Percentiles rank a stretch among this genome's conserved stretches.
These are phyloP conservation scores for Telmatochromis sp. DNA, from an alignment of 2,113 vertebrate genomes.

Conservation along the genomic window DNA sequence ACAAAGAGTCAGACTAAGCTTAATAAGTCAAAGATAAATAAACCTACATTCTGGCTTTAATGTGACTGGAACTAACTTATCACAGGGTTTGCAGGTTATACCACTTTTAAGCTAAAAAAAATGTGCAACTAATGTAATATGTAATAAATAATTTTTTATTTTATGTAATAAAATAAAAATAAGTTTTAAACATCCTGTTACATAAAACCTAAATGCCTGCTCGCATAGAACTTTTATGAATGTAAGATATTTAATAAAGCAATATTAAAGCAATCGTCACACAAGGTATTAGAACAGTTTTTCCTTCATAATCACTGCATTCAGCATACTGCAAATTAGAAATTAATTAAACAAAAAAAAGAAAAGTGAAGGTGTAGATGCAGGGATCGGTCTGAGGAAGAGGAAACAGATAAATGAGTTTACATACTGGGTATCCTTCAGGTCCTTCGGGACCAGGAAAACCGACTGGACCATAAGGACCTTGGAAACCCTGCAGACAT, in stretches of 20 bases:
- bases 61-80: neutral
- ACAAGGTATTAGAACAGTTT: neutral
- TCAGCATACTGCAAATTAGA: neutral
- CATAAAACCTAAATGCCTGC: neutral
- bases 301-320: neutral
- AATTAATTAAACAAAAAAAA: neutral
- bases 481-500: conserved; percentile 73
- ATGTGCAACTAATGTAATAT: neutral
- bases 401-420: neutral
- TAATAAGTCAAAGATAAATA: neutral
- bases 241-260: neutral
- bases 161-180: too few species aligned
- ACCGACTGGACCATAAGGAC: conserved; percentile 73
- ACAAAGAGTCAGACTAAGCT: neutral
- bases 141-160: too few species aligned
- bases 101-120: neutral
- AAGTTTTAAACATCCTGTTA: neutral
- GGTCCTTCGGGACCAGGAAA: conserved; percentile 69
- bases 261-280: neutral
- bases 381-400: neutral
- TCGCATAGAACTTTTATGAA: neutral
- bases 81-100: neutral
- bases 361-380: neutral
- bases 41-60: neutral
- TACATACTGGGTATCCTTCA: conserved; percentile 70